Evolutionary conservation across 2,113 vertebrate species (phyloP), one percentile per base, ranked within the genome.

Genomic region (Tachysurus vachellii): DNA sequence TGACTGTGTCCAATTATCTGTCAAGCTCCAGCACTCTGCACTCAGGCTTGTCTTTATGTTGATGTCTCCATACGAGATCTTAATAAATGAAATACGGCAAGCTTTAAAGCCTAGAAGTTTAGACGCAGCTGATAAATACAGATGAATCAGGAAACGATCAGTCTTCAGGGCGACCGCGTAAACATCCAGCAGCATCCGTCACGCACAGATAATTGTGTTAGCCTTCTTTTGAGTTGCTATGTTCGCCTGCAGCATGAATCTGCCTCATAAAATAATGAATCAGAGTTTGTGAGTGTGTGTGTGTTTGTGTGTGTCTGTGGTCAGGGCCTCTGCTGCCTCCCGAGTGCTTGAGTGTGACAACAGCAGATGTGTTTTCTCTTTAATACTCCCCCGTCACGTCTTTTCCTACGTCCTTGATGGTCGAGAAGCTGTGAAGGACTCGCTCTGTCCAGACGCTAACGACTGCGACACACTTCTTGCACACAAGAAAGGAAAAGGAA

Each of bases 191-290:
- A 93, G 71, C 80, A 79, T 93, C 92, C 88, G 88, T 92, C 92
- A 85, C 85, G 87, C 90, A 84, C 88, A 90, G 90, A 88, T 93
- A 94, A 94, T 92, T 88, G 90, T 83, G 92, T 94, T 93, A 93
- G 90, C 91, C 89, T 93, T 50, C 47, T 50, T 50, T 93, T 53
- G 90, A 88, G 68, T 90, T 36, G 81, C 77, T 50, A 85, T 82
- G 80, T 89, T 89, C 84, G 87, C 75, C 79, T 88, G 73, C 82
- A 89, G 90, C 76, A 82, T 84, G 87, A 86, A 88, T 90, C 87
- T 89, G 83, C 57, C 54, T 88, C 86, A 88, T 70, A 90, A 83
- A 83, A 88, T 88, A 80, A 89, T 92, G 92, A 93, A 89, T 93
- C 90, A 91, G 93, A 91, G 85, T 85, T 79, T 88, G 73, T 85